Evolutionary conservation across 2,797 vertebrate genomes (phyloP).

Genomic region (Cryptoblepharus egeriae): DNA sequence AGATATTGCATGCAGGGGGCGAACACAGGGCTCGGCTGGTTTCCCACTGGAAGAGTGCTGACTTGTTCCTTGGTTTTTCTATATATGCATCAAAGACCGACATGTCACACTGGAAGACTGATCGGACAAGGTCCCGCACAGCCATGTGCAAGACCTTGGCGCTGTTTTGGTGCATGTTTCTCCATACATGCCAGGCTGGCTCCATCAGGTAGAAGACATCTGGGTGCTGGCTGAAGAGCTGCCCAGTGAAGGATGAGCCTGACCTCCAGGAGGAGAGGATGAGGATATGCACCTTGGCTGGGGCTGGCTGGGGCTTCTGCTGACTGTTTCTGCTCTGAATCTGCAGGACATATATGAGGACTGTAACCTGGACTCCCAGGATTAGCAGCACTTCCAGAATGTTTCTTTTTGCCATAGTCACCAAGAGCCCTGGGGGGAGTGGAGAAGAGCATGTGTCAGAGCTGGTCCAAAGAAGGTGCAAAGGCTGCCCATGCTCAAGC

Average conservation of each 20-base stretch:
- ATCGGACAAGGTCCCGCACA: conserved; percentile 85
- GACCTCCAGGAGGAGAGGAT: conserved; percentile 95
- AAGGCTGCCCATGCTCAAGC: no score
- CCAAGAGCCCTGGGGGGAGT: conserved; percentile 40
- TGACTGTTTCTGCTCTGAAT: conserved; percentile 56
- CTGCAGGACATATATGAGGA: conserved; percentile 75
- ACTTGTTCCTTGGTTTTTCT: conserved; percentile 75
- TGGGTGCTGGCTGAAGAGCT: conserved; percentile 93
- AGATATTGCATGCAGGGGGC: conserved; percentile 82
- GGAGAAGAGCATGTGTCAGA: neutral
- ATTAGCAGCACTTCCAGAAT: conserved; percentile 67
- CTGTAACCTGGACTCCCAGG: conserved; percentile 74
- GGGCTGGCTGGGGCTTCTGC: conserved; percentile 41
- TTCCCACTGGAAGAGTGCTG: conserved; percentile 89
- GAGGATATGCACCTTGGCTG: conserved; percentile 80
- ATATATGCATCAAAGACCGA: conserved; percentile 91
- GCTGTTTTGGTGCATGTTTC: conserved; percentile 69
- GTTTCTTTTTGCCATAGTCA: conserved; percentile 44
- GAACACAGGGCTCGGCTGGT: conserved; percentile 92
- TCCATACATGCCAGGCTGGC: conserved; percentile 93
- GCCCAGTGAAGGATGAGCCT: conserved; percentile 93
- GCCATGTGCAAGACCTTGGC: conserved; percentile 84
- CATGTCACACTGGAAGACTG: conserved; percentile 89
- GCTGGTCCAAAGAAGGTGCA: no score
- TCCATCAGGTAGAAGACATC: conserved; percentile 96